Evolutionary conservation across 2,113 vertebrate species (phyloP).

Genomic region (Panthera leo): DNA sequence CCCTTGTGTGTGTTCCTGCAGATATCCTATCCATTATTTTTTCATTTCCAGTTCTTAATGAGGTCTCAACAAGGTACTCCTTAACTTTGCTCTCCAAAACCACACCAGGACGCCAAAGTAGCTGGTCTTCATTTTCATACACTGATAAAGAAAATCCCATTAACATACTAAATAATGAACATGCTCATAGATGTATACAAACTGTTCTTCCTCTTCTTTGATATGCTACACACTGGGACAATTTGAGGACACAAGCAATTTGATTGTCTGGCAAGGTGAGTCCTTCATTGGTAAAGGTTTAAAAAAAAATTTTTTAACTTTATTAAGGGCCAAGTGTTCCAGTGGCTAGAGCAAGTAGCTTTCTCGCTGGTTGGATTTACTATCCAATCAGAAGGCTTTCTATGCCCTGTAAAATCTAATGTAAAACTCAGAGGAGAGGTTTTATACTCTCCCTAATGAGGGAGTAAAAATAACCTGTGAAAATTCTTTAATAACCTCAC

Average conservation of each 20-base stretch:
- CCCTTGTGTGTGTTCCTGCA: slow-evolving; percentile 88
- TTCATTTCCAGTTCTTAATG: slow-evolving; percentile 89
- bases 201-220: background rate
- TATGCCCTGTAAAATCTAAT: background rate
- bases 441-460: background rate
- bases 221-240: background rate
- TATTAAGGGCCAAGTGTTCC: background rate
- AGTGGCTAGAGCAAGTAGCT: background rate
- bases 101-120: slow-evolving; percentile 93
- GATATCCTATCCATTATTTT: slow-evolving; percentile 85
- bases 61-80: slow-evolving; percentile 92
- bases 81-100: slow-evolving; percentile 93
- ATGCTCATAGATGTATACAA: background rate
- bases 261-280: background rate
- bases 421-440: background rate
- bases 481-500: slow-evolving; percentile 16
- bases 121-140: slow-evolving; percentile 95
- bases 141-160: slow-evolving; percentile 84
- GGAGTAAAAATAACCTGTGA: background rate
- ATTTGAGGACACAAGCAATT: background rate
- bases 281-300: background rate
- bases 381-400: background rate
- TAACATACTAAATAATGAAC: slow-evolving; percentile 2
- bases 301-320: background rate
- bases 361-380: background rate